Conservation (phyloP, 2,797 vertebrate species). For the Sebastes vulpes region DNA sequence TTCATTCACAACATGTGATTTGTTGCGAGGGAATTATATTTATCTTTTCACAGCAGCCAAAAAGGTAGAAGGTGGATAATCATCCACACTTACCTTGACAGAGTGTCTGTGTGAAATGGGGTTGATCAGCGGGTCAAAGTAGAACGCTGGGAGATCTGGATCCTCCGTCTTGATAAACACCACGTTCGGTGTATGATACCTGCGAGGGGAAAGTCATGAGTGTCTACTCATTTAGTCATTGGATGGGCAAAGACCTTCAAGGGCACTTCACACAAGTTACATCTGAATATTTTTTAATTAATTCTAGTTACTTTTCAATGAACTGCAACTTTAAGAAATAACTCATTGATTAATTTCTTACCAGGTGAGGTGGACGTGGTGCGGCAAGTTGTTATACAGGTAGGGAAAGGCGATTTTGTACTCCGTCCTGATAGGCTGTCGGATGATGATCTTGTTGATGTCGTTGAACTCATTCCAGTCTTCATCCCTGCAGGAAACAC, state of each 20-base stretch:
- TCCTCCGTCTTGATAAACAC: conserved; percentile 99
- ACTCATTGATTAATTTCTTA: conserved; percentile 57
- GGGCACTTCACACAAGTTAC: background rate
- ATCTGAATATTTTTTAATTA: background rate
- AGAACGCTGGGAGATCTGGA: conserved; percentile 98
- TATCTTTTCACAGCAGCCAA: background rate
- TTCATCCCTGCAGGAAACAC: conserved; percentile 89
- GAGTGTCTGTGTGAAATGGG: conserved; percentile 99
- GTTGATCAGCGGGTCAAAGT: conserved; percentile 99
- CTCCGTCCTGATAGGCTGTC: conserved; percentile 97
- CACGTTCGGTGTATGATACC: conserved; percentile 99
- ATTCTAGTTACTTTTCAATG: fast-evolving
- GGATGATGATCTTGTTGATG: conserved; percentile 99
- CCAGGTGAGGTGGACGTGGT: conserved; percentile 99
- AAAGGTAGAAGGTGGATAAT: background rate
- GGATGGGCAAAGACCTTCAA: fast-evolving
- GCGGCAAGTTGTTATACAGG: conserved; percentile 98
- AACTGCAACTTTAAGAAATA: background rate
- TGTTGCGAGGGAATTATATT: background rate
- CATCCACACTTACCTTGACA: conserved; percentile 90
- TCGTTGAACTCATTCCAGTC: conserved; percentile 99
- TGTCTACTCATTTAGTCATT: fast-evolving
- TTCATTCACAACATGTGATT: background rate
- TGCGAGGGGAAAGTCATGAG: conserved; percentile 56
- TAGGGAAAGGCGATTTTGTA: conserved; percentile 99